A percentile compares a stretch with the other conserved stretches of the same genome.
phyloP scores from a whole-genome alignment of 2,888 invertebrate genomes.

The Listrodromus nycthemerus region DNA sequence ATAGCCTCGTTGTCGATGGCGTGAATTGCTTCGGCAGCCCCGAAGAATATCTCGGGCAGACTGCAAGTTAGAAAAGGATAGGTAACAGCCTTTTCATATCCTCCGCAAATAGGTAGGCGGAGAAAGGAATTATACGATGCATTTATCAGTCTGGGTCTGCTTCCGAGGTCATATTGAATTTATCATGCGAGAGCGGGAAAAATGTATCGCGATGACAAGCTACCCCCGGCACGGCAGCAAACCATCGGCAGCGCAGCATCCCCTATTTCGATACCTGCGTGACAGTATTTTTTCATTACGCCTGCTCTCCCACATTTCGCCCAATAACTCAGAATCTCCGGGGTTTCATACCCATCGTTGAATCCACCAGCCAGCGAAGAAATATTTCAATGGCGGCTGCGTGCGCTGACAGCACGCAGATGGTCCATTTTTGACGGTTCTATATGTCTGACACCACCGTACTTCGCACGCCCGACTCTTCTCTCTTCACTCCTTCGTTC shows the following conservation, averaged over 20 bases:
- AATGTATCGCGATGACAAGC: constrained; percentile 68
- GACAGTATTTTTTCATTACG: constrained; percentile 74
- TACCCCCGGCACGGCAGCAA: constrained; percentile 45
- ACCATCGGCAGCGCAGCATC: constrained; percentile 40
- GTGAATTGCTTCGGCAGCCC: not conserved
- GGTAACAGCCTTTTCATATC: not conserved
- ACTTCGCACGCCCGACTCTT: constrained; percentile 37
- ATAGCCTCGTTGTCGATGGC: not conserved
- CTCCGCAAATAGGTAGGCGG: constrained; percentile 38
- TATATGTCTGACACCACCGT: constrained; percentile 62
- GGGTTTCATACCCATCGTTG: constrained; percentile 65
- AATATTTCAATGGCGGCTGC: constrained; percentile 70
- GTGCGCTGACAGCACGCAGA: constrained; percentile 73
- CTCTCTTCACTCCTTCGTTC: constrained; percentile 51
- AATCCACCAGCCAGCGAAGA: constrained; percentile 48
- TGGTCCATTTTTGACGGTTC: constrained; percentile 72
- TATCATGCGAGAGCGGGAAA: constrained; percentile 62
- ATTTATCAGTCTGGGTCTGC: constrained; percentile 68
- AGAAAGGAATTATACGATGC: constrained; percentile 62
- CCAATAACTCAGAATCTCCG: constrained; percentile 72
- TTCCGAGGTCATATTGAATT: constrained; percentile 66
- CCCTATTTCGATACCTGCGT: constrained; percentile 68
- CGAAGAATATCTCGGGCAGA: not conserved
- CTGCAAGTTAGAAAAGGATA: not conserved
- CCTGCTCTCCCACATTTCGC: constrained; percentile 68